Base-by-base conservation (phyloP, 1,140 invertebrate species). In the Bactericera cockerelli region DNA sequence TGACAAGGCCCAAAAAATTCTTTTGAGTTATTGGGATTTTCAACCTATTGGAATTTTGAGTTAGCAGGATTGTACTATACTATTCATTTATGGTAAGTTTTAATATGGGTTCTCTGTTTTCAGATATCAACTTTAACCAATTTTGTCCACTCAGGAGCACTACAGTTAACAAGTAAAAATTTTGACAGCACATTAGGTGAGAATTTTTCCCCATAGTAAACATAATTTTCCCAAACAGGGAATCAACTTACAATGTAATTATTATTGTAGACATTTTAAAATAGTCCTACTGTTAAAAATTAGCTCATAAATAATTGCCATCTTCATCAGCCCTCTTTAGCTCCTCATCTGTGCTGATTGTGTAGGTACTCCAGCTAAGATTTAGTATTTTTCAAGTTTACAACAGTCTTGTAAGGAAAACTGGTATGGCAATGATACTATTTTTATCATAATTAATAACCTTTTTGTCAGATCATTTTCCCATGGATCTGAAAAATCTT, bases 101-200 rank as follows among this genome's bases (percentile, higher is more conserved):
- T n/a, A n/a, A n/a, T n/a, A n/a, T n/a, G n/a, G n/a, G n/a, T n/a
- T 22, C 19, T 49, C 42, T 49, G 8, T 49, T 36, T 49, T 49
- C 42, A 49, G 42, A 8, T 49, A 22, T 49, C n/a, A 49, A 19
- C 6, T 49, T 49, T 49, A 49, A n/a, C n/a, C 22, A 49, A 49
- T 16, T 49, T 49, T 10, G 42, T n/a, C 8, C n/a, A 49, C 19
- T 19, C n/a, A 16, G 42, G 42, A n/a, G 42, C 42, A 4, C 42
- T 49, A 19, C 42, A 49, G 19, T 49, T 49, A 22, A 49, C n/a
- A 8, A 10, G 8, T 4, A 49, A 4, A 6, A 49, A 49, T 49
- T 49, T 49, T 49, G 42, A 49, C n/a, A 49, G 22, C 42, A 49
- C 42, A 19, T 22, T 49, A 49, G 42, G 42, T 49, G 19, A 49